Base-by-base conservation (phyloP, 1,140 invertebrate genomes). In the Sinella curviseta region DNA sequence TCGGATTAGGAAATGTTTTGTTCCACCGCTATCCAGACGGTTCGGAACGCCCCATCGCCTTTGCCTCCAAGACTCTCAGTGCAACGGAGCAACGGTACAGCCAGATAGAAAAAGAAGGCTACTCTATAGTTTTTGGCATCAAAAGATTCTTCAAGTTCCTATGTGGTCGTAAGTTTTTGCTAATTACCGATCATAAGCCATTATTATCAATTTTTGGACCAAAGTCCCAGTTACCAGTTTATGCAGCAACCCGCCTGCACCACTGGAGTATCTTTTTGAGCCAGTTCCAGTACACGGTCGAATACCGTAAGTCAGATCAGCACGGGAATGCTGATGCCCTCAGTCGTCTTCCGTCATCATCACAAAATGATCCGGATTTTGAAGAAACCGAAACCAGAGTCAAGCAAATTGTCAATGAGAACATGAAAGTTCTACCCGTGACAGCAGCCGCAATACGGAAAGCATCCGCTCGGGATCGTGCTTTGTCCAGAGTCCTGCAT, bases 21-120 rank as follows among this genome's bases (percentile, higher is more conserved):
- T 79, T 83, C n/a, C 88, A 89, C 70, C 65, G 76, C 0, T 83
- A 82, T 67, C 16, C 77, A 20, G 84, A 88, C 80, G 87, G 85
- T 1, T n/a, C 33, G 3, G 87, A 89, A 81, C 82, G 84, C 16
- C 88, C 88, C 0, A 87, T 90, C 26, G 85, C 85, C 17, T 90
- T 84, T 84, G 88, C 86, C 0, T 90, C 88, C 20, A 83, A 86
- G 28, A 86, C 87, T 3, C 82, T 91, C 8, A 86, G 82, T 30
- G 34, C 57, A 4, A 83, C 87, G 1, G 87, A 91, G 83, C 82
- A 84, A 80, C 88, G 88, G 17, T 91, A 90, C 82, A 84, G 85
- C n/a, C 87, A 90, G 77, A 84, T 89, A 1, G 88, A 91, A 48
- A 88, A 88, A 81, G 90, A 91, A n/a, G n/a, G n/a, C n/a, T n/a